Base-by-base conservation (phyloP, 2,797 vertebrate genomes). In the Chanos chanos region DNA sequence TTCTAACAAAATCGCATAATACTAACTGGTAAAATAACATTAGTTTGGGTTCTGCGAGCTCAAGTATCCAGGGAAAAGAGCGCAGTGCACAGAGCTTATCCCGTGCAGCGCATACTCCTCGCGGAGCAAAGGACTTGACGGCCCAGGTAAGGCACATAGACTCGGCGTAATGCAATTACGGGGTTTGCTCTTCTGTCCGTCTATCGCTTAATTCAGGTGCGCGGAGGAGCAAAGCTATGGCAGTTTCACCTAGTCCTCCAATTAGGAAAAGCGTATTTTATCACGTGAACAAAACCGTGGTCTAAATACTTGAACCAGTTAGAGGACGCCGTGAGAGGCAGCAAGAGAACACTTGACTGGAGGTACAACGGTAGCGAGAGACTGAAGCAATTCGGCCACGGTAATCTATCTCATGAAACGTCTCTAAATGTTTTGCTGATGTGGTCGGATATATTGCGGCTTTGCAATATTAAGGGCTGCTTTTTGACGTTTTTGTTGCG, bases 261-360 rank as follows among this genome's bases (percentile, higher is more conserved):
- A 89, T 89, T 81, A 83, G 80, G 76, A 68, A 63, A 69, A 64
- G 57, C 8, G 73, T 61, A 70, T 67, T 61, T 34, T 73, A 76
- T 78, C 88, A 90, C 86, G 87, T 90, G 89, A 83, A 64, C 85
- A 78, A 73, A 80, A 79, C 84, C 73, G 74, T 69, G 21, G 72
- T 79, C 76, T 87, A 77, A 83, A 85, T 79, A 79, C 78, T 71
- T 65, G 73, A 60, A 72, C 64, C 73, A 61, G 73, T 63, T 71
- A 72, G 63, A 62, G 54, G 59, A 51, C 58, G 36, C 63, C 30
- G 31, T 25, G 54, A 57, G 33, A 36, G 53, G 30, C 41, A 19
- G 66, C 36, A 61, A 61, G 52, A 48, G 64, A 66, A 63, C 40
- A 54, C 52, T 34, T 64, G 61, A 65, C 72, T 73, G 58, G 70